Percentiles rank a stretch among this genome's conserved stretches.
These are phyloP conservation scores for Ophthalmolycus amberensis DNA, from an alignment of 2,113 vertebrate species.

Conservation along the genomic window DNA sequence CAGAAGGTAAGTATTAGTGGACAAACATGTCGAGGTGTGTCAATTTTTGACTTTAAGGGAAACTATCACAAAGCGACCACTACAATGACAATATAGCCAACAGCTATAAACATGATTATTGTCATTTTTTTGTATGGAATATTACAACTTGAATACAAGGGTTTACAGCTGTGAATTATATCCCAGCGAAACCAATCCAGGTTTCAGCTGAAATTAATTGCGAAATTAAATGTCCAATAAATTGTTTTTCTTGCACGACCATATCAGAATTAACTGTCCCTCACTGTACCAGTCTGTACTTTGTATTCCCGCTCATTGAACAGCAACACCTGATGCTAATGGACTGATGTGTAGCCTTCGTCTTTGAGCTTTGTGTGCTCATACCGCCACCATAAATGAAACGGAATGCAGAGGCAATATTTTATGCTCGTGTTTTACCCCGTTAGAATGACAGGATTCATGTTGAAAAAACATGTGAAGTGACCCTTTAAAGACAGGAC, in stretches of 20 bases:
- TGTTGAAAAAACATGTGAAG: background rate
- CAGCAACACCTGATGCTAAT: background rate
- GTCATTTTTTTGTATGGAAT: background rate
- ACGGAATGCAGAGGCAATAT: background rate
- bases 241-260: background rate
- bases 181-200: too few species aligned
- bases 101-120: background rate
- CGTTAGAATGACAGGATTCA: background rate
- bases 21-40: background rate
- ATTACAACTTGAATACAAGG: background rate
- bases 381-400: background rate
- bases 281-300: background rate
- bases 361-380: background rate
- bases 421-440: background rate
- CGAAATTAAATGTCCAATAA: background rate
- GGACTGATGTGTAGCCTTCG: background rate
- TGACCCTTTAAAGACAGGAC: background rate
- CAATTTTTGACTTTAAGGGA: background rate
- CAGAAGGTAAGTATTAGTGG: conserved; percentile 88
- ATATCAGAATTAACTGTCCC: background rate
- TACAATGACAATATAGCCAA: background rate
- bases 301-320: background rate
- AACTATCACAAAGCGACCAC: background rate
- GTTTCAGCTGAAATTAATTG: background rate
- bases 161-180: background rate